These are phyloP conservation scores for Anarhynchus alexandrinus DNA, from an alignment of 2,113 vertebrate genomes.

Conservation along the genomic window DNA sequence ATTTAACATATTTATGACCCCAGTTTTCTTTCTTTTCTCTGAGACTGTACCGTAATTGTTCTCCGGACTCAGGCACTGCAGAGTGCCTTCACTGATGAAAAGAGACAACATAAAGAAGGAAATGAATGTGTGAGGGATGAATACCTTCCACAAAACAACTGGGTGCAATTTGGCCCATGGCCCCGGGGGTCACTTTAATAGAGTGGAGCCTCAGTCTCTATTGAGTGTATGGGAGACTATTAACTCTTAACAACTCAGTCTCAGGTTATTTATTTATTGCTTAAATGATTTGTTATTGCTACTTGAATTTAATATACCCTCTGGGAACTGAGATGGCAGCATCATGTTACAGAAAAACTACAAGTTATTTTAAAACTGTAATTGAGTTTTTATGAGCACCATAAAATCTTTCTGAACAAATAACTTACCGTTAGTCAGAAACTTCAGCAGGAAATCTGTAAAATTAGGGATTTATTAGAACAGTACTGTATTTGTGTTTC, in stretches of 20 bases:
- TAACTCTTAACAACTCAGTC: slow-evolving; percentile 93
- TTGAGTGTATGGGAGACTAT: slow-evolving; percentile 98
- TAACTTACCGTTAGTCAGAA: slow-evolving; percentile 75
- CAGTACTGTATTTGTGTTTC: slow-evolving; percentile 47
- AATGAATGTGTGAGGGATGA: slow-evolving; percentile 97
- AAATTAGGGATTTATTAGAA: slow-evolving; percentile 64
- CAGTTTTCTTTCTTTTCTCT: slow-evolving; percentile 85
- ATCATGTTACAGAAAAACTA: slow-evolving; percentile 77
- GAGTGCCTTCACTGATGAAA: slow-evolving; percentile 89
- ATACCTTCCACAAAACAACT: slow-evolving; percentile 92
- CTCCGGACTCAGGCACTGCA: slow-evolving; percentile 78
- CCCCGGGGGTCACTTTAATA: slow-evolving; percentile 98
- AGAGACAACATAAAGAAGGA: slow-evolving; percentile 94
- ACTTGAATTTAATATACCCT: slow-evolving; percentile 83
- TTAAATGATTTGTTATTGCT: slow-evolving; percentile 88
- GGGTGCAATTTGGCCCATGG: slow-evolving; percentile 90
- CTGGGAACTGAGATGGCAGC: slow-evolving; percentile 78
- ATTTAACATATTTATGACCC: slow-evolving; percentile 99
- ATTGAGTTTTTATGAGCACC: slow-evolving; percentile 79
- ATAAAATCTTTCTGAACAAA: slow-evolving; percentile 85
- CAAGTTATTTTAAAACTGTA: slow-evolving; percentile 83
- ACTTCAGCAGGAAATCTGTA: slow-evolving; percentile 74
- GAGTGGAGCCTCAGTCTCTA: slow-evolving; percentile 95
- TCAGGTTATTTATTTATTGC: slow-evolving; percentile 92
- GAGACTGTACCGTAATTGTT: slow-evolving; percentile 90